phyloP scores from a whole-genome alignment of 2,113 vertebrate species.

The Odobenus rosmarus region DNA sequence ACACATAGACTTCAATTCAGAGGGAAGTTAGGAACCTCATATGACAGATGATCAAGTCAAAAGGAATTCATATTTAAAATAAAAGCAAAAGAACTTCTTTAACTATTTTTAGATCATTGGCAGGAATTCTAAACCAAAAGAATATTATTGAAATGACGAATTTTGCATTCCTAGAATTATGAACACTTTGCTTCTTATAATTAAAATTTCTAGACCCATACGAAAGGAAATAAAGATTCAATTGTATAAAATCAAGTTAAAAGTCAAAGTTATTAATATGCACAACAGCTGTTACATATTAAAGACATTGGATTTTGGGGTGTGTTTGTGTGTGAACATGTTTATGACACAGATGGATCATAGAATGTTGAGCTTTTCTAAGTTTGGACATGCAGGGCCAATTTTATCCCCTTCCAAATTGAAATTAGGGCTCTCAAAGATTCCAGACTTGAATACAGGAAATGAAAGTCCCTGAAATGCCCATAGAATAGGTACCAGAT shows the following conservation, averaged over 20 bases:
- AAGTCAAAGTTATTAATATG: neutral
- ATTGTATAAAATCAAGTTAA: slow-evolving; percentile 35
- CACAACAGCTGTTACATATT: neutral
- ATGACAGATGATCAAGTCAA: slow-evolving; percentile 63
- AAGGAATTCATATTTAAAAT: slow-evolving; percentile 68
- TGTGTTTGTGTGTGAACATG: slow-evolving; percentile 34
- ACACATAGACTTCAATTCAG: slow-evolving; percentile 47
- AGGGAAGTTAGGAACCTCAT: neutral
- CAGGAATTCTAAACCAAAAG: slow-evolving; percentile 58
- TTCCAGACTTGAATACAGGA: slow-evolving; percentile 63
- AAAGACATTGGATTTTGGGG: neutral
- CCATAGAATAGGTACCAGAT: slow-evolving; percentile 69
- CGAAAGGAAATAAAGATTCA: neutral
- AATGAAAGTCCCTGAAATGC: slow-evolving; percentile 67
- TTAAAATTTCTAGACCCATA: neutral
- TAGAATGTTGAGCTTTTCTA: slow-evolving; percentile 30
- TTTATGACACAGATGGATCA: slow-evolving; percentile 20
- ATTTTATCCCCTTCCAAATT: slow-evolving; percentile 51
- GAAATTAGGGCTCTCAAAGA: slow-evolving; percentile 65
- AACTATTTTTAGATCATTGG: slow-evolving; percentile 68
- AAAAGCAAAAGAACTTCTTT: slow-evolving; percentile 43
- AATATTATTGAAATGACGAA: slow-evolving; percentile 43
- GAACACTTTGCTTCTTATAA: slow-evolving; percentile 37
- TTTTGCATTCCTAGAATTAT: slow-evolving; percentile 1
- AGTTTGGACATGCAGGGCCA: neutral